A percentile compares a stretch with the other conserved stretches of the same genome.
phyloP scores from a whole-genome alignment of 2,113 vertebrate species.

The Jaculus jaculus region DNA sequence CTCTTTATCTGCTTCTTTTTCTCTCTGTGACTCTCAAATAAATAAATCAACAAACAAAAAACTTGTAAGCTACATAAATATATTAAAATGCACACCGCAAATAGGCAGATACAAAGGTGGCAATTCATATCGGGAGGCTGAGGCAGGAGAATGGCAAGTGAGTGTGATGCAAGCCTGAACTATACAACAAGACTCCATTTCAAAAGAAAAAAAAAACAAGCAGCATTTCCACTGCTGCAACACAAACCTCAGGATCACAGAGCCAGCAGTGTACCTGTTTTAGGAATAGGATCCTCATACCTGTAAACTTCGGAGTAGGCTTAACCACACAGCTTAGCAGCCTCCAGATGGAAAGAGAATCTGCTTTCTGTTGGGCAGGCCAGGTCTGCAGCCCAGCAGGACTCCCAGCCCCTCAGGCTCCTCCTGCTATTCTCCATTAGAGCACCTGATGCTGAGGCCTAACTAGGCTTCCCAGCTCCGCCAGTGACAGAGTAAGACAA shows the following conservation, averaged over 20 bases:
- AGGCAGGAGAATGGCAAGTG: not conserved
- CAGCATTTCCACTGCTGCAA: not conserved
- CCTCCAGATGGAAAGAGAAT: not conserved
- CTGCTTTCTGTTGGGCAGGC: no score
- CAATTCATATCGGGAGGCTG: not conserved
- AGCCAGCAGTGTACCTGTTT: not conserved
- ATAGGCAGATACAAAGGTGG: not conserved
- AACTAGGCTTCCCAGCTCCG: not conserved
- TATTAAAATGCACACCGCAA: not conserved
- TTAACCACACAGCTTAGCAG: not conserved
- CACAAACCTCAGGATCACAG: not conserved
- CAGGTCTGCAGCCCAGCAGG: not conserved
- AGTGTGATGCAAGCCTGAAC: not conserved
- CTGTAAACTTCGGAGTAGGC: not conserved
- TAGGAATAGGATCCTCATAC: not conserved
- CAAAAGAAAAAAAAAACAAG: not conserved
- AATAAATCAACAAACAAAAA: no score
- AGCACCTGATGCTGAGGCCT: accelerated
- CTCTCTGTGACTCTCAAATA: no score
- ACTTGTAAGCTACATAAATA: not conserved
- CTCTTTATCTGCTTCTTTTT: no score
- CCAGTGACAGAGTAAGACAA: not conserved
- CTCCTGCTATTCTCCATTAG: not conserved
- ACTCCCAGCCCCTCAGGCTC: accelerated
- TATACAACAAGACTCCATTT: not conserved